Percentiles rank a stretch among this genome's conserved stretches.
Evolutionary conservation across 2,888 invertebrate species (phyloP).

Genomic region (Acleris sparsana): DNA sequence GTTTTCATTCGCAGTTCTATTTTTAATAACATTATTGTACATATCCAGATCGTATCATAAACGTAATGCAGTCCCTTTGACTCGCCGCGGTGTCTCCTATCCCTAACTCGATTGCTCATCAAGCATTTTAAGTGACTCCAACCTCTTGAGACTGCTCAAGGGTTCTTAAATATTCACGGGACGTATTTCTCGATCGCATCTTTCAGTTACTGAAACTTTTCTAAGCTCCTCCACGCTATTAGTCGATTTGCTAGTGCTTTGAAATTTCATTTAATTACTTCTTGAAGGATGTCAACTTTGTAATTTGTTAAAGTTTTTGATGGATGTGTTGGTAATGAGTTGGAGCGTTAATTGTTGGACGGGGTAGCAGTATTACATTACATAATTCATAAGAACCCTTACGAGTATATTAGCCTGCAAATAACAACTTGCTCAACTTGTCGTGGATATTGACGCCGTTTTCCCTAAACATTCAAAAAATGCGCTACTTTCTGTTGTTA

Average conservation of each 20-base stretch:
- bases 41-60: constrained; percentile 27
- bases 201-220: constrained; percentile 59
- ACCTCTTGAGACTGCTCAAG: constrained; percentile 70
- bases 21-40: background rate
- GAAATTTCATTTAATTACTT: constrained; percentile 31
- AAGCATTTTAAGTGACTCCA: constrained; percentile 72
- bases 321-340: constrained; percentile 8
- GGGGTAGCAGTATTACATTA: no score
- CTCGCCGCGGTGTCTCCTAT: constrained; percentile 39
- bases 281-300: constrained; percentile 29
- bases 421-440: no score
- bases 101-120: constrained; percentile 72
- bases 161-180: constrained; percentile 76
- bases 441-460: no score
- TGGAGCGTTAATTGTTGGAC: background rate
- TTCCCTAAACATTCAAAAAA: no score
- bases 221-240: constrained; percentile 51
- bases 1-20: background rate
- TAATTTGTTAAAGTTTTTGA: constrained; percentile 14
- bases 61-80: constrained; percentile 33
- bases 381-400: no score
- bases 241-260: constrained; percentile 51
- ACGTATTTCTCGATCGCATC: constrained; percentile 67
- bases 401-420: no score
- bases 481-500: no score